Evolutionary conservation across 2,888 invertebrate species (phyloP).

Genomic region (Calameuta idolon): DNA sequence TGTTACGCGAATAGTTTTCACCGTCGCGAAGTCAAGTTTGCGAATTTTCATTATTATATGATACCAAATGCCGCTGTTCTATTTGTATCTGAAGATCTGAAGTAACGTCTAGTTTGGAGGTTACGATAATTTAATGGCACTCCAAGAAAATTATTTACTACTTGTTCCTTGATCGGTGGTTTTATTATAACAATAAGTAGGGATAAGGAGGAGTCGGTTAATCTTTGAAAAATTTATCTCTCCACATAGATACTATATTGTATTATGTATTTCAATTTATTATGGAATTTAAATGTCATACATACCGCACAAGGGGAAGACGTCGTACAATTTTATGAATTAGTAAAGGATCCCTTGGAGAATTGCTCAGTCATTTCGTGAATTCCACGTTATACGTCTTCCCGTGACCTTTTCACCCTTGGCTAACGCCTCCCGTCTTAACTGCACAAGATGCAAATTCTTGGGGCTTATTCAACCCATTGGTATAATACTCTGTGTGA

Average conservation of each 20-base stretch:
- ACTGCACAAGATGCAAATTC: not conserved
- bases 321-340: conserved; percentile 38
- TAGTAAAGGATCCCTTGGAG: conserved; percentile 28
- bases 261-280: not conserved
- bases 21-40: not conserved
- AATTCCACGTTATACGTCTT: not conserved
- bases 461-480: not conserved
- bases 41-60: not conserved
- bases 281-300: not conserved
- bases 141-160: not conserved
- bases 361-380: not conserved
- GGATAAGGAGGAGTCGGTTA: not conserved
- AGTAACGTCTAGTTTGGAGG: not conserved
- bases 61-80: not conserved
- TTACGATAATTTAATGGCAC: not conserved
- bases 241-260: not conserved
- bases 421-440: not conserved
- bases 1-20: not conserved
- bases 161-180: not conserved
- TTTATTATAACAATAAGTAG: not conserved
- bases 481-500: not conserved
- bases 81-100: not conserved
- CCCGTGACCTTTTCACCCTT: not conserved
- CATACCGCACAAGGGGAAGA: not conserved
- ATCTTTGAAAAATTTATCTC: not conserved